Evolutionary conservation across 2,797 vertebrate genomes (phyloP).

Genomic region (Macropodus opercularis): DNA sequence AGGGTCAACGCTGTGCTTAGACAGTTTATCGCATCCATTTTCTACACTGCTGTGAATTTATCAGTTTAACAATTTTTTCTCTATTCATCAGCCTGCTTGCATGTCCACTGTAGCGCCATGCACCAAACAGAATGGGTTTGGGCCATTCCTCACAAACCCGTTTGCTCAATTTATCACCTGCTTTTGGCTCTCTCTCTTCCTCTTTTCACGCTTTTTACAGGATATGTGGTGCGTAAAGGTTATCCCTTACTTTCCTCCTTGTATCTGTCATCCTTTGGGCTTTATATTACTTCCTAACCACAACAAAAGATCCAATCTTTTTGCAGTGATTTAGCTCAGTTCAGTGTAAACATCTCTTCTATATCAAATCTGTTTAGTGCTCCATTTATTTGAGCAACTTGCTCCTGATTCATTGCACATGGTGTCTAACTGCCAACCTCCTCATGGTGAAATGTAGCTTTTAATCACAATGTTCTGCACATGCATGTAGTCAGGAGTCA

Average conservation of each 20-base stretch:
- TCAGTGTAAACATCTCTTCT: constrained; percentile 19
- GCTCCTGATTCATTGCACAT: constrained; percentile 19
- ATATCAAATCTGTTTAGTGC: constrained; percentile 15
- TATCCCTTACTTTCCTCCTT: not conserved
- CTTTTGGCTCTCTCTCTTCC: not conserved
- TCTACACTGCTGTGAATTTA: not conserved
- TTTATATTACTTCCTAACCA: constrained; percentile 13
- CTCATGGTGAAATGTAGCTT: constrained; percentile 26
- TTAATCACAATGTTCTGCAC: constrained; percentile 30
- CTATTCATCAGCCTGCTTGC: not conserved
- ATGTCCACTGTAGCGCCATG: not conserved
- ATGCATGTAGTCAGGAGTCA: not conserved
- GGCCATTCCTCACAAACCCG: not conserved
- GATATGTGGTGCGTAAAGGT: not conserved
- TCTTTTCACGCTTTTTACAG: not conserved
- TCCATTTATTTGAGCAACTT: not conserved
- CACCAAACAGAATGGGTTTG: not conserved
- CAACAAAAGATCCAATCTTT: constrained; percentile 20
- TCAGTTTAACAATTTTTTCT: not conserved
- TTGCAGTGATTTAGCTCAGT: constrained; percentile 20
- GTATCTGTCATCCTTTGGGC: not conserved
- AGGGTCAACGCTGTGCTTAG: not conserved
- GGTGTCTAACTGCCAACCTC: not conserved
- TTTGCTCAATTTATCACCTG: not conserved
- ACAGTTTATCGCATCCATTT: not conserved